These are phyloP conservation scores for Megatriorchis doriae DNA, from an alignment of 2,113 vertebrate genomes.

Conservation along the genomic window DNA sequence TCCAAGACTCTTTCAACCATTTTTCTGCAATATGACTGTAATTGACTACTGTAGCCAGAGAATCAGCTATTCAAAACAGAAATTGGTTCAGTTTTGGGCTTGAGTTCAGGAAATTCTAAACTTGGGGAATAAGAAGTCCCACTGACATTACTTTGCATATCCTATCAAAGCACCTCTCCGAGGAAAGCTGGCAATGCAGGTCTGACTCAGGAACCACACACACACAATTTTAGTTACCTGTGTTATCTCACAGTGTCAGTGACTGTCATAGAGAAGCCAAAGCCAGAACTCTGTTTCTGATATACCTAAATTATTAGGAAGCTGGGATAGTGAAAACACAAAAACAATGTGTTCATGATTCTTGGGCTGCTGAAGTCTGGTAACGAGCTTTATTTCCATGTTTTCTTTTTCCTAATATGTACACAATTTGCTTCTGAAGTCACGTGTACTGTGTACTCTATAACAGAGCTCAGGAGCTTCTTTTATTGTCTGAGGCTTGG, in stretches of 20 bases:
- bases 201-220: neutral
- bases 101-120: neutral
- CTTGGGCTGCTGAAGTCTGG: neutral
- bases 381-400: neutral
- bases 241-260: neutral
- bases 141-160: neutral
- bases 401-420: neutral
- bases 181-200: neutral
- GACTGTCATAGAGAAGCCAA: neutral
- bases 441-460: neutral
- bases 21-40: neutral
- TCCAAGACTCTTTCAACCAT: neutral
- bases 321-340: neutral
- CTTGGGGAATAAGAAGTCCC: neutral
- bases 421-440: neutral
- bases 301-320: neutral
- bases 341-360: accelerated
- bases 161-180: neutral
- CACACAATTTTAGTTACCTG: neutral
- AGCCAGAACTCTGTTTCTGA: neutral
- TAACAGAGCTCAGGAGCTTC: neutral
- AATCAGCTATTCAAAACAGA: neutral
- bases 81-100: neutral
- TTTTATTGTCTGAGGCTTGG: neutral
- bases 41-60: neutral